These are phyloP conservation scores for Periophthalmodon schlosseri DNA, from an alignment of 2,113 vertebrate genomes.

Conservation along the genomic window DNA sequence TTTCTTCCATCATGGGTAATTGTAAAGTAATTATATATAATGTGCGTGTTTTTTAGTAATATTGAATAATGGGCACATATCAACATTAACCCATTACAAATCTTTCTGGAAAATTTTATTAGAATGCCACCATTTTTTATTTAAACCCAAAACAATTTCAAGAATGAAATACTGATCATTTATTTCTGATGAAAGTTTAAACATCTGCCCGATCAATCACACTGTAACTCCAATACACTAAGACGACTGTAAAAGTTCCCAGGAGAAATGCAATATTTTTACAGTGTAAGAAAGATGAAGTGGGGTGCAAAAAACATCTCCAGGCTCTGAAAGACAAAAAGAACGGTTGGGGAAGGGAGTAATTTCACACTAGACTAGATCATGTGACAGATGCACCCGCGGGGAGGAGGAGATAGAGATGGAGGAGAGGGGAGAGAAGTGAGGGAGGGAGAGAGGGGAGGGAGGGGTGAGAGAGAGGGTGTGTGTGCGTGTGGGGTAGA, in stretches of 20 bases:
- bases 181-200: neutral
- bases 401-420: conserved; percentile 56
- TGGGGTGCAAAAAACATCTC: conserved; percentile 52
- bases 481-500: neutral
- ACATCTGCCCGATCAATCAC: neutral
- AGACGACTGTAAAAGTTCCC: neutral
- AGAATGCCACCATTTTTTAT: neutral
- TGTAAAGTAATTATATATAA: too few relatives aligned
- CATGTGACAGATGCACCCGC: conserved; percentile 74
- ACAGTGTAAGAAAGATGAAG: conserved; percentile 54
- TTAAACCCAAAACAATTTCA: neutral
- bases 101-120: neutral
- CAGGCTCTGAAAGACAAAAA: conserved; percentile 60
- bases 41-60: neutral
- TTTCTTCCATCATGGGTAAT: too few relatives aligned
- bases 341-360: conserved; percentile 60
- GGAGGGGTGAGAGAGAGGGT: neutral
- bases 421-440: conserved; percentile 4
- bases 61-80: neutral
- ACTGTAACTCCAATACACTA: neutral
- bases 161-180: neutral
- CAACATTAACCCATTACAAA: too few relatives aligned
- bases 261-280: conserved; percentile 1
- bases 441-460: conserved; percentile 18
- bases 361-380: conserved; percentile 79